Percentiles rank a stretch among this genome's conserved stretches.
These are phyloP conservation scores for Aselliscus stoliczkanus DNA, from an alignment of 2,797 vertebrate genomes.

Conservation along the genomic window DNA sequence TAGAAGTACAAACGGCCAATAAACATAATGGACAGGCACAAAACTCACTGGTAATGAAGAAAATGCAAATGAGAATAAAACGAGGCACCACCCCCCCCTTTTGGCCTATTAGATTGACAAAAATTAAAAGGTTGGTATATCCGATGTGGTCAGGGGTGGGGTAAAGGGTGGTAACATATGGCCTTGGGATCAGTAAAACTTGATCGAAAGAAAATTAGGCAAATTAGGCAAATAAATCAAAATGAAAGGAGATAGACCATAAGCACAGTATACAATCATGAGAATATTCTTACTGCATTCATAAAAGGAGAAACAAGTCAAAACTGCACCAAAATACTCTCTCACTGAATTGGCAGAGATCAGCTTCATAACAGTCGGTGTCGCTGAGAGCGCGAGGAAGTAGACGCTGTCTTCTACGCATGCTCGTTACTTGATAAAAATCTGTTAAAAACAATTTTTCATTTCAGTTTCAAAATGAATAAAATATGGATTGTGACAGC, in stretches of 20 bases:
- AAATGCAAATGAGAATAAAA: not conserved
- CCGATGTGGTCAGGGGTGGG: not conserved
- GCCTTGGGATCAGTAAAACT: not conserved
- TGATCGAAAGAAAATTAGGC: not conserved
- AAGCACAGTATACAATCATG: not conserved
- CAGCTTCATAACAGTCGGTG: too few species aligned
- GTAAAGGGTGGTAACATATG: too few species aligned
- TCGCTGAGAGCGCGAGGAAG: not conserved
- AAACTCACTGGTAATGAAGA: not conserved
- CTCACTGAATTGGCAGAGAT: not conserved
- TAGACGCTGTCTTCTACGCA: not conserved
- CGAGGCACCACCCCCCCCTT: not conserved
- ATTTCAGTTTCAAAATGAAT: not conserved
- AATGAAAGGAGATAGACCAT: not conserved
- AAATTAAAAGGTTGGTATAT: not conserved
- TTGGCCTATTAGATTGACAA: not conserved
- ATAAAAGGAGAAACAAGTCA: not conserved
- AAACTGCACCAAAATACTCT: not conserved
- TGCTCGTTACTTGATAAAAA: not conserved
- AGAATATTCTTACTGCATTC: not conserved
- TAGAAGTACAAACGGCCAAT: not conserved
- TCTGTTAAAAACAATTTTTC: not conserved
- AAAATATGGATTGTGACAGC: not conserved
- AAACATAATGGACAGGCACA: not conserved
- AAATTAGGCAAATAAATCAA: too few species aligned